phyloP scores from a whole-genome alignment of 30 jellyfish, hydroid and myxozoan species.

The Pseudorhiza aurosa region DNA sequence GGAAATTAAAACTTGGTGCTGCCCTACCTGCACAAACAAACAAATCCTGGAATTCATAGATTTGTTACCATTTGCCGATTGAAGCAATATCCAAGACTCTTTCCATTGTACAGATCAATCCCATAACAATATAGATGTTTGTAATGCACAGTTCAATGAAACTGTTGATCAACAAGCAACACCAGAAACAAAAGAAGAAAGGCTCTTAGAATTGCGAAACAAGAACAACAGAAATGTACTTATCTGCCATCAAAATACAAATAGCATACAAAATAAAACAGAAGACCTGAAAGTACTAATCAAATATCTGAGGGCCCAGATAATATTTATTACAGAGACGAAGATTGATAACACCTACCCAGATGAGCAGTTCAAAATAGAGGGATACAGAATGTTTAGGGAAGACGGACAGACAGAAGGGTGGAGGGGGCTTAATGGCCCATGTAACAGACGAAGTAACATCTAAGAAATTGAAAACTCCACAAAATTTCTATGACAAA shows the following conservation, averaged over 20 bases:
- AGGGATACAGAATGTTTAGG: constrained; percentile 19
- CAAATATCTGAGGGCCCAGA: constrained; percentile 24
- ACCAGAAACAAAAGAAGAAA: constrained; percentile 4
- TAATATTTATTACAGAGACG: constrained; percentile 38
- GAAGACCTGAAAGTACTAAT: constrained; percentile 23
- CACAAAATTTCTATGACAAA: constrained; percentile 6
- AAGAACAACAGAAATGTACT: constrained; percentile 5
- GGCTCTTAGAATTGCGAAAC: constrained; percentile 16
- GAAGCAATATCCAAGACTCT: not conserved
- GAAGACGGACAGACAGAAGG: constrained; percentile 45
- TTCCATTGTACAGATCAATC: constrained; percentile 1
- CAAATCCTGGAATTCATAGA: not conserved
- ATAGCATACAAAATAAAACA: constrained; percentile 28
- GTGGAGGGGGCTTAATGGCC: constrained; percentile 59
- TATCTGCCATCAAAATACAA: constrained; percentile 8
- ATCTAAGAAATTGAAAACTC: constrained; percentile 34
- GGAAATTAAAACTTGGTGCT: constrained; percentile 5
- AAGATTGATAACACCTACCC: constrained; percentile 50
- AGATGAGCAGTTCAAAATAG: constrained; percentile 27
- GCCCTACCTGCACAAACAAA: constrained; percentile 4
- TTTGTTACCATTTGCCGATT: constrained; percentile 1
- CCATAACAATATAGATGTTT: not conserved
- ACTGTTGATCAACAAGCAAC: constrained; percentile 3
- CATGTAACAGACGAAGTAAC: constrained; percentile 22
- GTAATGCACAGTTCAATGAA: constrained; percentile 1